Percentiles rank a stretch among this genome's conserved stretches.
These are phyloP conservation scores for Ennomos fuscantarius DNA, from an alignment of 2,888 invertebrate genomes.

Conservation along the genomic window DNA sequence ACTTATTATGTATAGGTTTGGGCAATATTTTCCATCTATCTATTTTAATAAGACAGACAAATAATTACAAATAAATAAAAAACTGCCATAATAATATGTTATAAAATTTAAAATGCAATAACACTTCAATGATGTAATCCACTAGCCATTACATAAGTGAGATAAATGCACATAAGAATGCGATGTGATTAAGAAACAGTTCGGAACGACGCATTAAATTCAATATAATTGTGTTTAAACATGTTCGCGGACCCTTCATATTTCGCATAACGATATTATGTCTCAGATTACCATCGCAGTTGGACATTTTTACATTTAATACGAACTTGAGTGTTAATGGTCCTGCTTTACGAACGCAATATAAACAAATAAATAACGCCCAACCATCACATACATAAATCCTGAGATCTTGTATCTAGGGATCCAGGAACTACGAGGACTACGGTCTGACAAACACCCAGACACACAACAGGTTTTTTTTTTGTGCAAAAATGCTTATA, in stretches of 20 bases:
- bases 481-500: too few relatives aligned
- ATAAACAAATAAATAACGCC: too few relatives aligned
- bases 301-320: conserved; percentile 20
- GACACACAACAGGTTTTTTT: too few relatives aligned
- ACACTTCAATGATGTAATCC: conserved; percentile 14
- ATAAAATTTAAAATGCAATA: background rate
- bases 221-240: conserved; percentile 42
- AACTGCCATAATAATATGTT: too few relatives aligned
- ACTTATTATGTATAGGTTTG: too few relatives aligned
- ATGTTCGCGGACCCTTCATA: conserved; percentile 43
- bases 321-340: conserved; percentile 18
- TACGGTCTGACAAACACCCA: too few relatives aligned
- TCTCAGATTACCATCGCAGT: conserved; percentile 40
- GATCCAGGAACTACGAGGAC: too few relatives aligned
- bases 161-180: conserved; percentile 24
- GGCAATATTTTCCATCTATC: too few relatives aligned
- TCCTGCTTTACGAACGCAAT: conserved; percentile 11
- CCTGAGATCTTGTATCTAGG: too few relatives aligned
- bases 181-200: conserved; percentile 22
- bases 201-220: conserved; percentile 35
- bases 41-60: too few relatives aligned
- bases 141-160: conserved; percentile 20
- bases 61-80: too few relatives aligned
- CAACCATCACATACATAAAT: too few relatives aligned
- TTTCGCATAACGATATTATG: conserved; percentile 45